Percentiles rank a stretch among this genome's conserved stretches.
phyloP scores from a whole-genome alignment of 1,140 invertebrate species.

The Drosophila funebris region DNA sequence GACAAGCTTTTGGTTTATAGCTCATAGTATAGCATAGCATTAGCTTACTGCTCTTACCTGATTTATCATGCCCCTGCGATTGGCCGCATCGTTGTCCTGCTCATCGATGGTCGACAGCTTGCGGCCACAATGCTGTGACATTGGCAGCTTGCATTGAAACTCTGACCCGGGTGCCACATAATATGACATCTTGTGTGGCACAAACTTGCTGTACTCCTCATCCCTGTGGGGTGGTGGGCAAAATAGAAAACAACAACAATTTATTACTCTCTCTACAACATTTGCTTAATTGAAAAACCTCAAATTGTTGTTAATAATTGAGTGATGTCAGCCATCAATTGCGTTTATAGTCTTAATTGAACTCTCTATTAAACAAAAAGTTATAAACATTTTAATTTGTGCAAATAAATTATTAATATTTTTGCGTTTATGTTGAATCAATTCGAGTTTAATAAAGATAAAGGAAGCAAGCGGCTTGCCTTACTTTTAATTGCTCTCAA shows the following conservation, averaged over 20 bases:
- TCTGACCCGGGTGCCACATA: slow-evolving; percentile 68
- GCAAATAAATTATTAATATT: too few relatives aligned
- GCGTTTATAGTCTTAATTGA: too few relatives aligned
- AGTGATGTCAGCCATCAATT: too few relatives aligned
- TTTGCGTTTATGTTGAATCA: too few relatives aligned
- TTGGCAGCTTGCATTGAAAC: slow-evolving; percentile 63
- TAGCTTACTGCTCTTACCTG: slow-evolving; percentile 49
- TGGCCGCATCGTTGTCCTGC: slow-evolving; percentile 64
- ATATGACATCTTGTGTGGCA: slow-evolving; percentile 63
- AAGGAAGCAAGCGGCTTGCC: too few relatives aligned
- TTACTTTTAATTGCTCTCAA: too few relatives aligned
- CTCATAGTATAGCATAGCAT: not conserved
- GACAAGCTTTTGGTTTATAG: not conserved
- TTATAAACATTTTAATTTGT: too few relatives aligned
- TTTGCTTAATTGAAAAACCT: slow-evolving; percentile 18
- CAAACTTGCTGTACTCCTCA: slow-evolving; percentile 73
- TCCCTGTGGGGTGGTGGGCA: slow-evolving; percentile 38
- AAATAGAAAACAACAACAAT: too few relatives aligned
- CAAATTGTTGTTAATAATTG: too few relatives aligned
- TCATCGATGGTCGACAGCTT: slow-evolving; percentile 70
- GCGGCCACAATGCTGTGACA: slow-evolving; percentile 32
- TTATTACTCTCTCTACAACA: too few relatives aligned
- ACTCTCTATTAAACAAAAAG: too few relatives aligned
- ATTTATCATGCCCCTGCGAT: slow-evolving; percentile 58
- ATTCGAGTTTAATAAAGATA: too few relatives aligned